Evolutionary conservation across 2,113 vertebrate species (phyloP), one percentile per base, ranked within the genome.

Genomic region (Platycercus adscitus): DNA sequence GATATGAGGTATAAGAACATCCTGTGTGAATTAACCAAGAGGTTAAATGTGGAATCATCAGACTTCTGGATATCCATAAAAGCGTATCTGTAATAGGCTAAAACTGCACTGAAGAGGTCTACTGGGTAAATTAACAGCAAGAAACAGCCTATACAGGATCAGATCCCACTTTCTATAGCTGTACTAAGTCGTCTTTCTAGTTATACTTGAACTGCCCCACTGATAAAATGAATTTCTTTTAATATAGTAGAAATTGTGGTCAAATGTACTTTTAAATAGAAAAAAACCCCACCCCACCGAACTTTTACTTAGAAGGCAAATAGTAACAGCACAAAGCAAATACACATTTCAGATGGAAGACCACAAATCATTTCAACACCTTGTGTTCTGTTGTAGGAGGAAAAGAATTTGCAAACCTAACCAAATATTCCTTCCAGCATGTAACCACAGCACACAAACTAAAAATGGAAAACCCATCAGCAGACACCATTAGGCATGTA

Each of bases 11-110:
- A 18, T 11, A 33, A 80, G 78, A 69, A 77, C 47, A 81, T 12
- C 60, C 66, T n/a, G 35, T 21, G 47, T 79, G 92, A 92, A 60
- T 12, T 31, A 75, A 31, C 29, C 41, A 80, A 90, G 53, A 89
- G 60, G 87, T 89, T 86, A 89, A 81, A 73, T 3, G 44, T 17
- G 82, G 68, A 69, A 81, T 26, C 89, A 49, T 80, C 50, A 72
- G 53, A 95, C 92, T 73, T 13, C 16, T 1, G 56, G 9, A 47
- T 86, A 92, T 78, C 64, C 80, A 89, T 35, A 17, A 23, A 58
- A 93, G 28, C 9, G 41, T 35, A 2, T 70, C 64, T 81, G 25
- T 9, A 78, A 72, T 5, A 61, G 70, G 69, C 21, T 63, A 4
- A 70, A 96, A 81, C 29, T 37, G 58, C 41, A 81, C 83, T 8